Evolutionary conservation across 2,888 invertebrate species (phyloP).

Genomic region (Micropterix aruncella): DNA sequence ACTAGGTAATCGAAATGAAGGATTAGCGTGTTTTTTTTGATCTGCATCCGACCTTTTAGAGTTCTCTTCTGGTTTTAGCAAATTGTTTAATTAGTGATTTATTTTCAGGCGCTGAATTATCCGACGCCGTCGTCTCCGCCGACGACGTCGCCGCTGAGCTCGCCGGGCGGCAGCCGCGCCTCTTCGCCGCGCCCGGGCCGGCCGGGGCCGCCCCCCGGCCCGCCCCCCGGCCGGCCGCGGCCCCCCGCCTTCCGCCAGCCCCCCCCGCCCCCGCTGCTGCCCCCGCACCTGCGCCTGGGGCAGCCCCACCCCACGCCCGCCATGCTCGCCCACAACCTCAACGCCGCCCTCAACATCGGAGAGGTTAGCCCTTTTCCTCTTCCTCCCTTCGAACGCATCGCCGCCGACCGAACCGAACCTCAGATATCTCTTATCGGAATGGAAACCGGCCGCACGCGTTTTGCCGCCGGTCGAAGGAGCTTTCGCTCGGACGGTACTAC

Average conservation of each 20-base stretch:
- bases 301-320: conserved; percentile 18
- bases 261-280: conserved; percentile 14
- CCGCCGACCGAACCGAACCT: too few relatives aligned
- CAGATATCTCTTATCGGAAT: too few relatives aligned
- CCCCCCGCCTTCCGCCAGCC: conserved; percentile 17
- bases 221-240: conserved; percentile 34
- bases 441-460: too few relatives aligned
- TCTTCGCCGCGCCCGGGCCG: conserved; percentile 53
- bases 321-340: conserved; percentile 31
- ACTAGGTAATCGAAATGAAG: not conserved
- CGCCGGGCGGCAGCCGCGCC: conserved; percentile 65
- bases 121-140: conserved; percentile 50
- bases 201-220: conserved; percentile 25
- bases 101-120: conserved; percentile 27
- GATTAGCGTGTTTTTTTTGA: conserved; percentile 1
- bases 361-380: too few relatives aligned
- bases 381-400: too few relatives aligned
- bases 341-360: conserved; percentile 25
- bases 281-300: conserved; percentile 13
- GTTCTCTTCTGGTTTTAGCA: conserved; percentile 7
- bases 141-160: conserved; percentile 56
- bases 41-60: not conserved
- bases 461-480: too few relatives aligned
- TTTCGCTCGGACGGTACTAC: too few relatives aligned
- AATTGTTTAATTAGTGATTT: conserved; percentile 1